phyloP scores from a whole-genome alignment of 30 jellyfish, hydroid and myxozoan genomes.

The Aurelia sp. region DNA sequence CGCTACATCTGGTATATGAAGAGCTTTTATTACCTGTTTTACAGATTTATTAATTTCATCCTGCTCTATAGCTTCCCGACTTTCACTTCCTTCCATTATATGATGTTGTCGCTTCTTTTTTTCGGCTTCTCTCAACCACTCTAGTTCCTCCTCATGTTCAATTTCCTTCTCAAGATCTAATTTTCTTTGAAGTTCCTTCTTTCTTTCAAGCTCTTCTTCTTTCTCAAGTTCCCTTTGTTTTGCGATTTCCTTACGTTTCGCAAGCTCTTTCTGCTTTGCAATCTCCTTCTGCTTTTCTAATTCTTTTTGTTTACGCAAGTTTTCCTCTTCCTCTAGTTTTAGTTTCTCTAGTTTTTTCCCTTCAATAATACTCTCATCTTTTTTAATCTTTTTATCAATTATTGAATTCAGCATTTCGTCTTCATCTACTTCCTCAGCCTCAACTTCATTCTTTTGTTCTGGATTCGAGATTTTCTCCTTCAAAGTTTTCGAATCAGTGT shows the following conservation, averaged over 20 bases:
- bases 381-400: conserved; percentile 61
- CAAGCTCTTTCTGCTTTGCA: neutral
- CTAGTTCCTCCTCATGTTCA: conserved; percentile 3
- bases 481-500: neutral
- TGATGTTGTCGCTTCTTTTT: neutral
- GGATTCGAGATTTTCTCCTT: neutral
- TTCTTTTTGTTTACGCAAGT: conserved; percentile 20
- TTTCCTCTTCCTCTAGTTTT: conserved; percentile 17
- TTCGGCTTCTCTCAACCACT: neutral
- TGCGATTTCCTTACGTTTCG: neutral
- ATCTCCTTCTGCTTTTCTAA: conserved; percentile 13
- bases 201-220: conserved; percentile 6
- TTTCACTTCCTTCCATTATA: neutral
- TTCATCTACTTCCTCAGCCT: conserved; percentile 77
- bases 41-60: neutral
- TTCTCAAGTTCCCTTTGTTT: neutral
- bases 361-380: conserved; percentile 38
- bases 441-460: neutral
- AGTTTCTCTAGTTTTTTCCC: conserved; percentile 24
- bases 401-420: conserved; percentile 89
- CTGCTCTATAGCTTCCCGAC: neutral
- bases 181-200: neutral
- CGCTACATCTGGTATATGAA: too few species aligned
- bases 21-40: too few species aligned
- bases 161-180: conserved; percentile 16